Evolutionary conservation across 2,888 invertebrate genomes (phyloP).

Genomic region (Ormyrus rosae): DNA sequence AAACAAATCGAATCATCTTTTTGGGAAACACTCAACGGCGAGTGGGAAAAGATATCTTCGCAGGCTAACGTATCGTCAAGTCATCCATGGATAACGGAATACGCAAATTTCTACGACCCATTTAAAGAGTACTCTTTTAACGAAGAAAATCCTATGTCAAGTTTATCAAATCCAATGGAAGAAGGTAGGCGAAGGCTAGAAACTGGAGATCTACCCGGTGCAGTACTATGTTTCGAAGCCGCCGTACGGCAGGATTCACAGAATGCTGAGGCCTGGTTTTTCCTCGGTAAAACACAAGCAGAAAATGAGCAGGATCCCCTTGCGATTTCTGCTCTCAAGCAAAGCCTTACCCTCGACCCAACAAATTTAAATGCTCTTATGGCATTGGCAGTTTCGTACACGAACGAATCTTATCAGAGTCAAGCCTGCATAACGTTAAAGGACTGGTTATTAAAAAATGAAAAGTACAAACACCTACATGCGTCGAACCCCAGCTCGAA

Average conservation of each 20-base stretch:
- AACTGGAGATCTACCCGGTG: constrained; percentile 94
- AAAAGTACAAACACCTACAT: constrained; percentile 87
- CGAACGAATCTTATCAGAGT: constrained; percentile 95
- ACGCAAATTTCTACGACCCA: constrained; percentile 80
- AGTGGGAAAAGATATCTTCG: constrained; percentile 87
- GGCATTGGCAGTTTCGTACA: constrained; percentile 94
- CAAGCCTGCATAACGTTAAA: constrained; percentile 90
- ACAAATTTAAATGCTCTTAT: constrained; percentile 90
- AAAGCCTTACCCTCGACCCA: constrained; percentile 88
- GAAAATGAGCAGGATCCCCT: constrained; percentile 98
- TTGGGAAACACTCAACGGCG: constrained; percentile 84
- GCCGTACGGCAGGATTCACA: constrained; percentile 90
- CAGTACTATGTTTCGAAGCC: constrained; percentile 97
- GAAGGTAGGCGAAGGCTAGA: constrained; percentile 90
- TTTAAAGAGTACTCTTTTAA: constrained; percentile 87
- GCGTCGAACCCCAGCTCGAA: constrained; percentile 77
- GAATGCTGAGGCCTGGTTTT: constrained; percentile 90
- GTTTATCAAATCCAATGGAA: constrained; percentile 86
- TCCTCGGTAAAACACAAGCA: constrained; percentile 94
- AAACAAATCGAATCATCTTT: constrained; percentile 75
- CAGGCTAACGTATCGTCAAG: constrained; percentile 76
- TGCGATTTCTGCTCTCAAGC: constrained; percentile 94
- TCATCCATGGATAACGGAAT: constrained; percentile 86
- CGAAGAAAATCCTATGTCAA: constrained; percentile 90
- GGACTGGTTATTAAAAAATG: constrained; percentile 87